Evolutionary conservation across 2,888 invertebrate genomes (phyloP).

Genomic region (Volucella inanis): DNA sequence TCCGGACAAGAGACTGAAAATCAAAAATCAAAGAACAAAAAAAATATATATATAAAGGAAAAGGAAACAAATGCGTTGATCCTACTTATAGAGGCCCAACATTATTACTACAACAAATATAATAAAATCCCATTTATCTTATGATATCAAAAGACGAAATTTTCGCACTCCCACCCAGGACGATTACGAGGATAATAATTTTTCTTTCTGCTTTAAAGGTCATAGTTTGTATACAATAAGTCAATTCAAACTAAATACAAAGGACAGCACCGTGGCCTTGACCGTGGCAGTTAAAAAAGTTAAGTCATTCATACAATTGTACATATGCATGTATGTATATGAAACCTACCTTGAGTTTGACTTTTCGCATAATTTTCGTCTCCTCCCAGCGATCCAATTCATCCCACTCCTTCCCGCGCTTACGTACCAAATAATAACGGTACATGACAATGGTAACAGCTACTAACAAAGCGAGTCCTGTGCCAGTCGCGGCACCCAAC

Average conservation of each 20-base stretch:
- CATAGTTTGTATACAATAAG: no score
- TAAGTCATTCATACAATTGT: no score
- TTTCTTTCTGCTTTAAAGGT: not conserved
- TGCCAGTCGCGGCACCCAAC: conserved; percentile 87
- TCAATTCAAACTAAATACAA: not conserved
- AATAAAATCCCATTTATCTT: conserved; percentile 5
- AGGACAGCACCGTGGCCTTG: not conserved
- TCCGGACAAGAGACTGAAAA: not conserved
- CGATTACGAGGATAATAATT: not conserved
- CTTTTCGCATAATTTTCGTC: conserved; percentile 82
- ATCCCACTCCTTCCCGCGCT: conserved; percentile 86
- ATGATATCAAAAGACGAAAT: conserved; percentile 6
- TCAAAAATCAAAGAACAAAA: not conserved
- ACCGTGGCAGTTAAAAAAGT: no score
- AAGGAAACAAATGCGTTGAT: conserved; percentile 5
- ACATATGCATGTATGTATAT: not conserved
- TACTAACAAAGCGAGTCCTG: conserved; percentile 86
- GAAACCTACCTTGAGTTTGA: conserved; percentile 81
- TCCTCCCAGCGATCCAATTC: conserved; percentile 85
- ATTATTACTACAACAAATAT: not conserved
- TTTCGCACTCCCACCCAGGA: not conserved
- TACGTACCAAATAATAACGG: conserved; percentile 86
- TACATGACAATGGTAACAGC: conserved; percentile 88
- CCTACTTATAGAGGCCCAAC: conserved; percentile 16
- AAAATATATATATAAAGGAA: no score